Base-by-base conservation (phyloP, 1,140 invertebrate species). In the Zaprionus gabonicus region DNA sequence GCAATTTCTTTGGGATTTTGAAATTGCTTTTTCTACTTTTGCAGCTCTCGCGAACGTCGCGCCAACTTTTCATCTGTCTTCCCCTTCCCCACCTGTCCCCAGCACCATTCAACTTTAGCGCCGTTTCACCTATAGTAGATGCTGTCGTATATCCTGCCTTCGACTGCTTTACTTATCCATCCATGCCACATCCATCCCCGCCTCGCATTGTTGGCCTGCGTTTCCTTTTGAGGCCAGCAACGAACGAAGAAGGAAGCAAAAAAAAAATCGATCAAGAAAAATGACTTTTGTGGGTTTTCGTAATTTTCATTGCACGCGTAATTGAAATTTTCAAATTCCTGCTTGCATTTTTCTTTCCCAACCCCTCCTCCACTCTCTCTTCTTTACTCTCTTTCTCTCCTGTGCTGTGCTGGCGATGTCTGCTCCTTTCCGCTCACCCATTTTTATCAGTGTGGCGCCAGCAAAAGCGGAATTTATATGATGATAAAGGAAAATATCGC, bases 281-380 rank as follows among this genome's bases (percentile, higher is more conserved):
- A 90, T 90, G 85, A 90, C 85, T 90, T 90, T 90, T 90, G 85
- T 90, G 85, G 82, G 85, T 90, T 90, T 90, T 90, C 81, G 85
- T 90, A 90, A 90, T 90, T 90, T 90, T 90, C 85, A 90, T 90
- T 90, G 85, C 85, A 90, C 85, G 85, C 85, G 85, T 90, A 90
- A 90, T 90, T 90, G 85, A 90, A 87, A 90, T 90, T 90, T 90
- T 90, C 85, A 90, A 90, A 90, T 90, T 90, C 85, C 76, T 91
- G 75, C 85, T 88, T 90, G 85, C 85, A 88, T 90, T 88, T 90
- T 81, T 76, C 75, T 55, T 71, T 55, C 0, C 13, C 31, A 2
- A 28, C 7, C 20, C 13, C 20, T n/a, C 13, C 15, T 25, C 13
- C 9, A 3, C 27, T 44, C 63, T 3, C 41, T 17, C 41, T 44